Base-by-base conservation (phyloP, 2,113 vertebrate genomes). In the Anser cygnoides region DNA sequence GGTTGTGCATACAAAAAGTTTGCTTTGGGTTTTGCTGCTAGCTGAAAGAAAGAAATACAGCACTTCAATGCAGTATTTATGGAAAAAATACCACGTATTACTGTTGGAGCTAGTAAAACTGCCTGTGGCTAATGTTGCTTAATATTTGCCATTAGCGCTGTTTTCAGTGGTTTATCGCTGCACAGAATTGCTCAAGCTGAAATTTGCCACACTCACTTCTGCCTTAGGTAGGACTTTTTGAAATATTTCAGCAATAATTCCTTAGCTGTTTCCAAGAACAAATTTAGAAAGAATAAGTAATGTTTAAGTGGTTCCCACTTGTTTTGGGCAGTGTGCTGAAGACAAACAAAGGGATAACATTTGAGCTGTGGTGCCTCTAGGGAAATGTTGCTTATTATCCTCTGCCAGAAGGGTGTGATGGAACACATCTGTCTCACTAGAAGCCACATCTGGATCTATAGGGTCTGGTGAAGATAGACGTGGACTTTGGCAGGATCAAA, bases 1-100 rank as follows among this genome's bases (percentile, higher is more conserved):
- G 26, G 28, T 52, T 93, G 43, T 65, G 76, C 66, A 79, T 73
- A 89, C 71, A 87, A 84, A 90, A 91, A 78, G 31, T 84, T 96
- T 89, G 86, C 83, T 90, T 86, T 57, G 73, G 93, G 65, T 90
- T 94, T 94, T 89, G 90, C 78, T 92, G 54, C 74, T 91, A 90
- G 86, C 37, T 82, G 89, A 78, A 62, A 55, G 73, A 49, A 92
- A 89, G 66, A 90, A 74, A 89, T 73, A 70, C 16, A 79, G 84
- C 16, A 54, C 37, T 95, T 93, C 49, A 82, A 26, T 59, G 89
- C 54, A 70, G 28, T 84, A 91, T 94, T 94, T 93, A 72, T 87
- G 68, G 62, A 33, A 49, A 89, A 74, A 49, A 17, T 49, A 82
- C 20, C 54, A 76, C 35, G 10, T 58, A 62, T 91, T 93, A 66